Evolutionary conservation across 2,113 vertebrate genomes (phyloP).

Genomic region (Nyctereutes procyonoides): DNA sequence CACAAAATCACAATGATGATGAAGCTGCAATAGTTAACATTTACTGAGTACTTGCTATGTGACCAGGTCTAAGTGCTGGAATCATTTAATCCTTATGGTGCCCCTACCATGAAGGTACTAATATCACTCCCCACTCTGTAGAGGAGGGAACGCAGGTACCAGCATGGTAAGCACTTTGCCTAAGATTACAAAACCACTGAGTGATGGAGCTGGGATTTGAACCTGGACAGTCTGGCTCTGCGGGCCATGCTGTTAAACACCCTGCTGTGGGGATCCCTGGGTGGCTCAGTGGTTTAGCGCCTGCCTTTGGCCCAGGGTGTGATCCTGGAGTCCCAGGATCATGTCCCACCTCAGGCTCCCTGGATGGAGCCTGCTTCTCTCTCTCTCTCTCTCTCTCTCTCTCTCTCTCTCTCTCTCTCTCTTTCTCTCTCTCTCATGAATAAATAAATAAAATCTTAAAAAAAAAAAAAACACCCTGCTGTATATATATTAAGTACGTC

Average conservation of each 20-base stretch:
- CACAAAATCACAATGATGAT: not conserved
- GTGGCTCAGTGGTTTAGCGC: too few relatives aligned
- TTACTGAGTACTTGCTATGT: not conserved
- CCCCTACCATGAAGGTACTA: not conserved
- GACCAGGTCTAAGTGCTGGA: not conserved
- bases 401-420: too few relatives aligned
- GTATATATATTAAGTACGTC: fast-evolving
- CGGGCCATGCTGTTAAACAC: not conserved
- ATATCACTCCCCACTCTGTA: not conserved
- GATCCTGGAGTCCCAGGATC: too few relatives aligned
- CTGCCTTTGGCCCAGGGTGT: too few relatives aligned
- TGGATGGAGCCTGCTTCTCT: too few relatives aligned
- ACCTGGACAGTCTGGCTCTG: not conserved
- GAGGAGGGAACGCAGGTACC: not conserved
- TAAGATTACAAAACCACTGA: not conserved
- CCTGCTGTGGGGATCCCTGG: too few relatives aligned
- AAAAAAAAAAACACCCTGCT: not conserved
- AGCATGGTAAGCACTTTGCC: not conserved
- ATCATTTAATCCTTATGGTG: not conserved
- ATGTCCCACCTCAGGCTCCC: too few relatives aligned
- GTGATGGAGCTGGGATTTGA: not conserved
- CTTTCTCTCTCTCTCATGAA: too few relatives aligned
- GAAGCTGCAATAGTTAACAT: not conserved
- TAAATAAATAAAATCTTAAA: too few relatives aligned
- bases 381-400: too few relatives aligned